Evolutionary conservation across 2,797 vertebrate species (phyloP), one percentile per base, ranked within the genome.

Genomic region (Falco cherrug): DNA sequence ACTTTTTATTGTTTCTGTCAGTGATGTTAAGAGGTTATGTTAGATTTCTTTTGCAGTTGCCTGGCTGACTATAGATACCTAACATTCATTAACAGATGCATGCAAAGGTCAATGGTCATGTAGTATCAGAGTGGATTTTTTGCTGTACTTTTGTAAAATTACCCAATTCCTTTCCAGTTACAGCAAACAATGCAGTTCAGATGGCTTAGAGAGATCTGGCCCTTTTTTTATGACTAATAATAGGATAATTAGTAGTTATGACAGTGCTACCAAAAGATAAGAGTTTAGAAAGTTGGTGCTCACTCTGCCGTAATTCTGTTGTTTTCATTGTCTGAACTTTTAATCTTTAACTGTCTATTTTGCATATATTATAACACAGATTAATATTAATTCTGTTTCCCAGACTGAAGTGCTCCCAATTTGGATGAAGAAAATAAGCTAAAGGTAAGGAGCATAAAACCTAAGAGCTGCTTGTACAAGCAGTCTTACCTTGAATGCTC

Each of bases 31-130:
- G 56, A 87, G 43, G 41, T 22, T 33, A 8, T 20, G 39, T 16
- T 5, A 61, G 37, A 43, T 39, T 71, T 74, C 11, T 39, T 87
- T 48, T 67, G 35, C 29, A 82, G 47, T 19, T 79, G 48, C 24
- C 19, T 85, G 71, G 29, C 56, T 60, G 51, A 56, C 37, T 59
- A n/a, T 0, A 4, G n/a, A 39, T 1, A 0, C 12, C 15, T 3
- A 65, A 50, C 16, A 22, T 22, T 24, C 9, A 50, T 20, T 57
- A 76, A 50, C 7, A 89, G 68, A 33, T 12, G 37, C n/a, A 51
- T 4, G 6, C 25, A 53, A 80, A 89, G 11, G 18, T 57, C 31
- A 59, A 67, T 26, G 21, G 16, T 24, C 39, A 22, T 7, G 11
- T 8, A 85, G 21, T 22, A 76, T 24, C 56, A 43, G 29, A 63